Evolutionary conservation across 2,113 vertebrate species (phyloP), one percentile per base, ranked within the genome.

Genomic region (Miniopterus natalensis): DNA sequence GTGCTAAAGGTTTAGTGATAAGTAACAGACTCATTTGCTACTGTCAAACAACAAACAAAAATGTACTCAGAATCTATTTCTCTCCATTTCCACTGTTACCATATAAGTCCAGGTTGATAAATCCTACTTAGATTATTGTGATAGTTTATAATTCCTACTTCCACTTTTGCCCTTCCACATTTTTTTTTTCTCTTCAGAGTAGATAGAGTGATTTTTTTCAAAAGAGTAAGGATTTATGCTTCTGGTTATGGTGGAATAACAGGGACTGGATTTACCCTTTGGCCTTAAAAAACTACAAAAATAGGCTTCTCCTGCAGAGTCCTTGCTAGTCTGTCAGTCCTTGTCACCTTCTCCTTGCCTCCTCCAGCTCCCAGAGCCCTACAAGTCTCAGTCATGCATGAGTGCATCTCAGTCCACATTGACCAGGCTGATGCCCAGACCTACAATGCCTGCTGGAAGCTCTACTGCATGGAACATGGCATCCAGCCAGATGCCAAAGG

Each of bases 161-260:
- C 74, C 36, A 27, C 63, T 63, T 80, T 40, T 81, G 2, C n/a
- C 63, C 23, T 51, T 68, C 95, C 68, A 74, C 21, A 86, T 49
- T 73, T 3, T 15, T 2, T 45, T 94, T 93, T 36, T 36, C 36
- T 45, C 90, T 93, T 40, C 31, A 57, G 29, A 74, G 71, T 79
- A 47, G 45, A 79, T 96, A 79, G 9, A 66, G 49, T 77, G 47
- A 51, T 79, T 18, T 51, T 92, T 94, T 96, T 78, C 88, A 88
- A 88, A 92, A 88, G 31, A 12, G 40, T 79, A 92, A 51, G 36
- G 66, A 84, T 31, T 27, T 73, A 59, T 57, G 47, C 27, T 73
- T 96, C 65, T 45, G 53, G 65, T 79, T 84, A 65, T 25, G n/a
- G 78, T 92, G 25, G 36, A 71, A 47, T 78, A 77, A 71, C 36